Evolutionary conservation across 1,140 invertebrate species (phyloP).

Genomic region (Ceratina japonica): DNA sequence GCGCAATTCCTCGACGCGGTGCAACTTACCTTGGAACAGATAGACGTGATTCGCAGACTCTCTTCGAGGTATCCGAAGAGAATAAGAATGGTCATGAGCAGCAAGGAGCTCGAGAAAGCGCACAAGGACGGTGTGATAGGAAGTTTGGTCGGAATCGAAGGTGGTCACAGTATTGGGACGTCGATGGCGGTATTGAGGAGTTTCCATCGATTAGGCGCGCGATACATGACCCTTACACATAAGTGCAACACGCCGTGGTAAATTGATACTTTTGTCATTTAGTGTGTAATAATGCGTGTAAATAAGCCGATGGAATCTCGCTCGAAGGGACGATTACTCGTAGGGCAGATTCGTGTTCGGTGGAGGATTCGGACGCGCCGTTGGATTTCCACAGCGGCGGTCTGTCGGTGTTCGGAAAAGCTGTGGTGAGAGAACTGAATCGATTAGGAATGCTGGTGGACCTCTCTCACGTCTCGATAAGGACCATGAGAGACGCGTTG

Average conservation of each 20-base stretch:
- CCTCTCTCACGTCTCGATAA: slow-evolving; percentile 92
- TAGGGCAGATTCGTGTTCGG: slow-evolving; percentile 80
- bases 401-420: slow-evolving; percentile 85
- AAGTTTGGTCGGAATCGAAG: slow-evolving; percentile 91
- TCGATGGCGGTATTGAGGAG: slow-evolving; percentile 89
- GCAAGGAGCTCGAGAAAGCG: slow-evolving; percentile 85
- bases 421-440: slow-evolving; percentile 92
- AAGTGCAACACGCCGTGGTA: slow-evolving; percentile 93
- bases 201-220: slow-evolving; percentile 90
- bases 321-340: slow-evolving; percentile 30
- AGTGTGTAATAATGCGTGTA: too few relatives aligned
- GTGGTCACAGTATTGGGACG: slow-evolving; percentile 91
- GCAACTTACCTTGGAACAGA: slow-evolving; percentile 89
- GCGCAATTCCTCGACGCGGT: slow-evolving; percentile 90
- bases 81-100: slow-evolving; percentile 80
- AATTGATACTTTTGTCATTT: slow-evolving; percentile 36
- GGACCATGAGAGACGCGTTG: slow-evolving; percentile 92
- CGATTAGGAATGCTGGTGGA: slow-evolving; percentile 96
- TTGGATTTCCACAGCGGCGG: slow-evolving; percentile 82
- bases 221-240: slow-evolving; percentile 92
- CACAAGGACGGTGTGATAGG: slow-evolving; percentile 88
- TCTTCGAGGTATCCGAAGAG: slow-evolving; percentile 81
- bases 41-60: slow-evolving; percentile 89
- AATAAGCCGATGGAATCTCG: not conserved
- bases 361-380: slow-evolving; percentile 77